A percentile compares a stretch with the other conserved stretches of the same genome.
Evolutionary conservation across 2,888 invertebrate genomes (phyloP).

Genomic region (Malachius bipustulatus): DNA sequence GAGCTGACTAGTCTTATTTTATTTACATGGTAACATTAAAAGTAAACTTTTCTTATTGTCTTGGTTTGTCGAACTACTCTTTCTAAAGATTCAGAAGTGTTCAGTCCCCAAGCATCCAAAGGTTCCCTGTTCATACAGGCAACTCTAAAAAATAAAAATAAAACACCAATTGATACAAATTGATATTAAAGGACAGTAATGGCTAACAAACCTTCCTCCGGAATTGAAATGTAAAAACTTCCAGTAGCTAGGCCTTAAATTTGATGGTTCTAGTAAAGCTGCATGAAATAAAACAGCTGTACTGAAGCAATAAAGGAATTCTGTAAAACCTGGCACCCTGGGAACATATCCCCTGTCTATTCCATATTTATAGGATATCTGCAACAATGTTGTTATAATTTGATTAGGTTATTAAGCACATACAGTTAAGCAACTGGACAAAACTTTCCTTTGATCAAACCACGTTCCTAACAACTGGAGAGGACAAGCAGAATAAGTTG

Average conservation of each 20-base stretch:
- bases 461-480: too few species aligned
- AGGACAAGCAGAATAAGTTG: too few species aligned
- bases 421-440: too few species aligned
- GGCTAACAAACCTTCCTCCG: slow-evolving; percentile 58
- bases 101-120: slow-evolving; percentile 49
- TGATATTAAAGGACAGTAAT: too few species aligned
- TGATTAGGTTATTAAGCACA: too few species aligned
- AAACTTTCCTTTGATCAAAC: too few species aligned
- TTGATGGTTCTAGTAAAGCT: slow-evolving; percentile 66
- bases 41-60: slow-evolving; percentile 25
- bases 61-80: slow-evolving; percentile 37
- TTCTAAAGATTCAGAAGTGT: slow-evolving; percentile 40
- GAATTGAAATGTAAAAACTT: slow-evolving; percentile 66
- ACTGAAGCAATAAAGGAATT: slow-evolving; percentile 62
- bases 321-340: slow-evolving; percentile 54
- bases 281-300: slow-evolving; percentile 69
- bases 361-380: slow-evolving; percentile 61
- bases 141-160: slow-evolving; percentile 40
- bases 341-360: slow-evolving; percentile 53
- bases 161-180: too few species aligned
- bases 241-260: slow-evolving; percentile 70
- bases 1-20: too few species aligned
- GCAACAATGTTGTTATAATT: too few species aligned
- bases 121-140: slow-evolving; percentile 45
- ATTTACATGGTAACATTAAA: slow-evolving; percentile 6